Percentiles rank a stretch among this genome's conserved stretches.
Evolutionary conservation across 2,888 invertebrate species (phyloP).

Genomic region (Trichogramma dendrolimi): DNA sequence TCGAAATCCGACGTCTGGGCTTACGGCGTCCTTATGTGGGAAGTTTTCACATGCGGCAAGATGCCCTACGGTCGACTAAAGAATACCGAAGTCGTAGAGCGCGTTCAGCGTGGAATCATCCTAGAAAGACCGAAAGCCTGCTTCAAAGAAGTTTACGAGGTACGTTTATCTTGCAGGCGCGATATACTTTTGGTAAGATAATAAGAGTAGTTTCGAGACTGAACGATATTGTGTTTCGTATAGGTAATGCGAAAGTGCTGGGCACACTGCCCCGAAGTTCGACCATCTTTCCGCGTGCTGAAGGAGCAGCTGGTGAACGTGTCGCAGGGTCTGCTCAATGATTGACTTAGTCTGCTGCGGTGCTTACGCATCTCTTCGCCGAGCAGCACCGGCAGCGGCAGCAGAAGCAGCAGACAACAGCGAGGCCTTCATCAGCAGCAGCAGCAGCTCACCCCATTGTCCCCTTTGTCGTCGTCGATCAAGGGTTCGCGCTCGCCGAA

Average conservation of each 20-base stretch:
- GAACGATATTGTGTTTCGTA: slow-evolving; percentile 27
- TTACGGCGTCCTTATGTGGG: slow-evolving; percentile 96
- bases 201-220: slow-evolving; percentile 2
- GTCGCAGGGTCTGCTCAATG: slow-evolving; percentile 67
- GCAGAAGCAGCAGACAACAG: not conserved
- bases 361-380: slow-evolving; percentile 50
- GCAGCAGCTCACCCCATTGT: not conserved
- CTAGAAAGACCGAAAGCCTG: slow-evolving; percentile 86
- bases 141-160: slow-evolving; percentile 87
- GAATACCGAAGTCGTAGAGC: slow-evolving; percentile 91
- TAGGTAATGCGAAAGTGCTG: slow-evolving; percentile 87
- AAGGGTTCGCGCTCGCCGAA: not conserved
- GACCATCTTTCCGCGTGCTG: slow-evolving; percentile 80
- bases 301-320: slow-evolving; percentile 76
- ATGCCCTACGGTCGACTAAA: slow-evolving; percentile 93
- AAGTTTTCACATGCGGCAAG: slow-evolving; percentile 92
- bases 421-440: slow-evolving; percentile 3
- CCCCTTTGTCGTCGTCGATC: slow-evolving; percentile 14
- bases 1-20: slow-evolving; percentile 98
- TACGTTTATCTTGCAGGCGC: slow-evolving; percentile 43
- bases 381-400: slow-evolving; percentile 15
- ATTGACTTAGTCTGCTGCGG: slow-evolving; percentile 60
- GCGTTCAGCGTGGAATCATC: slow-evolving; percentile 84
- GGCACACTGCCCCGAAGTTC: slow-evolving; percentile 79
- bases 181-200: slow-evolving; percentile 5